Evolutionary conservation across 1,140 invertebrate species (phyloP).

Genomic region (Formica selysi): DNA sequence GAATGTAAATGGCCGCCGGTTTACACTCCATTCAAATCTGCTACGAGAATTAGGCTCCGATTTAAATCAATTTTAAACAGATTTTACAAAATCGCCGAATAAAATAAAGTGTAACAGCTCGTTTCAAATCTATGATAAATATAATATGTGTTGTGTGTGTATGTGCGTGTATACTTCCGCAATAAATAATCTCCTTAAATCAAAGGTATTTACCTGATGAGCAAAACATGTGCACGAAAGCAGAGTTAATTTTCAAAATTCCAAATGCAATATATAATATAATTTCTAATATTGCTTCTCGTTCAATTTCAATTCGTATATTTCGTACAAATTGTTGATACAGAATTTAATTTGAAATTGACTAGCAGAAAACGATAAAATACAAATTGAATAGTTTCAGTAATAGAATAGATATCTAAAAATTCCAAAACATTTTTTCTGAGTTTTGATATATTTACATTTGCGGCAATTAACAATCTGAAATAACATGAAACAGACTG

Average conservation of each 20-base stretch:
- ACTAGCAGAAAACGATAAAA: neutral
- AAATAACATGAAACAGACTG: slow-evolving; percentile 24
- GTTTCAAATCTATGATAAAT: slow-evolving; percentile 12
- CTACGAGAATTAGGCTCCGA: slow-evolving; percentile 14
- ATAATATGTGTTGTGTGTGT: neutral
- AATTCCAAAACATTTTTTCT: neutral
- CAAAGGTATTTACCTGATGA: neutral
- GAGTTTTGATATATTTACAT: neutral
- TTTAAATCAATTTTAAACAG: slow-evolving; percentile 66
- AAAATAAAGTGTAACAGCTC: slow-evolving; percentile 15
- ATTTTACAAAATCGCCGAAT: slow-evolving; percentile 38
- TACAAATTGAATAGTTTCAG: neutral
- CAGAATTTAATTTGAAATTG: neutral
- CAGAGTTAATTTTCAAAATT: neutral
- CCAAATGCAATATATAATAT: neutral
- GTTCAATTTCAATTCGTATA: neutral
- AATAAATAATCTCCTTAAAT: slow-evolving; percentile 35
- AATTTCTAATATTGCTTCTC: neutral
- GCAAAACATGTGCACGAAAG: neutral
- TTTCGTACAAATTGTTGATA: neutral
- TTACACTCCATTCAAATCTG: slow-evolving; percentile 60
- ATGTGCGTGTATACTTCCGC: neutral
- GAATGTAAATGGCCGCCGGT: slow-evolving; percentile 74
- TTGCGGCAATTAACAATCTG: neutral
- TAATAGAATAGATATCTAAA: neutral